Base-by-base conservation (phyloP, 2,888 invertebrate genomes). In the Pachycephus smyrnensis region DNA sequence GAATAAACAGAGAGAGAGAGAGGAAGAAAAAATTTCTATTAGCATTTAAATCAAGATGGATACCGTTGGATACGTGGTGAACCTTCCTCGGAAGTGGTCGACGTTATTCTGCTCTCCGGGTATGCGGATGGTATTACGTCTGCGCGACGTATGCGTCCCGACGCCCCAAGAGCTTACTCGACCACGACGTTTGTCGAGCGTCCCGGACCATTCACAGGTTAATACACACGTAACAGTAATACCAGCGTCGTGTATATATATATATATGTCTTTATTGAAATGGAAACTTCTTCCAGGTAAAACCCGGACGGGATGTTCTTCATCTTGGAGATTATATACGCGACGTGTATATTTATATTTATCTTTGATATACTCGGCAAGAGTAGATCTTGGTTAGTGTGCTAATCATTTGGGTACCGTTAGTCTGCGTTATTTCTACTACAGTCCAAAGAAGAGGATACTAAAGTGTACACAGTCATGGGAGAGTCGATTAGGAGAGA, bases 81-180 rank as follows among this genome's bases (percentile, higher is more conserved):
- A 55, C 23, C 55, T 55, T 55, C 55, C 55, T 23, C 55, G 55
- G 55, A 55, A 15, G 6, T 9, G 1, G 55, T 55, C 55, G 23
- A 55, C 78, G 68, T 23, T 78, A 76, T 89, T 87, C 86, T 90
- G 89, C 84, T 90, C 88, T 86, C 90, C 90, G 89, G 88, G 86
- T 89, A 90, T 83, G 85, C 85, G 86, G 86, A 87, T 88, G 88
- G 87, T 86, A 87, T 88, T 89, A 87, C 88, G 89, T 87, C 89
- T 90, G 89, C 88, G 89, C 88, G 84, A 80, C 82, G 83, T 83
- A 81, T 82, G 55, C 81, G 85, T 81, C 81, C 86, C 83, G 81
- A 81, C 82, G 80, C 75, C 78, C 76, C 76, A 80, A 23, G 23
- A 55, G 23, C 55, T 55, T 55, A 55, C 55, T 55, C 55, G 55